Evolutionary conservation across 1,140 invertebrate genomes (phyloP), one percentile per base, ranked within the genome.

Genomic region (Drosophila baimaii): DNA sequence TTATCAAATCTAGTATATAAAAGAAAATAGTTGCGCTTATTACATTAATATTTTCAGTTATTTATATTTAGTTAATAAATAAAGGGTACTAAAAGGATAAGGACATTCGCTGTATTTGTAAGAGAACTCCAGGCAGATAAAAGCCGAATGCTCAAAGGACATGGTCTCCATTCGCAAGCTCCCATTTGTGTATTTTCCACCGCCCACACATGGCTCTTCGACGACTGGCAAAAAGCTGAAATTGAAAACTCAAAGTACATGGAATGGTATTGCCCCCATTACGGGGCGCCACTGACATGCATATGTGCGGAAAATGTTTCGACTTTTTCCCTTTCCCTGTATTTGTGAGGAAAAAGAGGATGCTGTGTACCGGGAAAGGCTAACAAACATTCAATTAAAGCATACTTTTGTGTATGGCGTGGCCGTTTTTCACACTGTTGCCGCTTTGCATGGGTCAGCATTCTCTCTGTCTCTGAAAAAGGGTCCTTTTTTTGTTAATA

Each of bases 221-320:
- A 46, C 49, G 52, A 51, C 43, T 65, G 71, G 61, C 71, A 64
- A 76, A 72, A 82, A 77, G 76, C 79, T 83, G 79, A 88, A 83
- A 88, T 88, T 88, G 83, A 88, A 89, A 88, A 88, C 83, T 77
- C 79, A 79, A 88, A 88, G 76, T 88, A 88, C 79, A 80, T 80
- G 79, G 71, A 77, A 80, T 79, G 68, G 51, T 77, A 74, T 83
- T 73, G 83, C 76, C n/a, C n/a, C n/a, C 57, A 86, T 88, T 83
- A 88, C 71, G 84, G 84, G 63, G 44, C 61, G 58, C 54, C 62
- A 57, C 77, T 77, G 72, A 80, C 83, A 79, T 77, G 76, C 83
- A 86, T 77, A 77, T 86, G 79, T 81, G 58, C 61, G 68, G 58
- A 63, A 72, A 77, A 88, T 88, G 74, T 86, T 78, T 58, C 76